phyloP scores from a whole-genome alignment of 1,140 invertebrate genomes.

The Sweltsa coloradensis region DNA sequence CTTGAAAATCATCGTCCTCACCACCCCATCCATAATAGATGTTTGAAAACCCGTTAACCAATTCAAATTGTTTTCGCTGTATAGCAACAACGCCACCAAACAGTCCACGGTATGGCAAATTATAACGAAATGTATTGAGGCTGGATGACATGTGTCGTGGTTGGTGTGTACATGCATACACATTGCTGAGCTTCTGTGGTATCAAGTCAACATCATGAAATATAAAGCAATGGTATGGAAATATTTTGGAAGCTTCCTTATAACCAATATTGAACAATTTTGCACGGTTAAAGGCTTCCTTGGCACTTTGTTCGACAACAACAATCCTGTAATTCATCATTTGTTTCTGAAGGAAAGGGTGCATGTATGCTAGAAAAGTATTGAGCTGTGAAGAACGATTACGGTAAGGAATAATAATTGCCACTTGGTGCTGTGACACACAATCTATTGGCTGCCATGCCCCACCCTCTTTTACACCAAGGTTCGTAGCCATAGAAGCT shows the following conservation, averaged over 20 bases:
- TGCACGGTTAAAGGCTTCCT: constrained; percentile 78
- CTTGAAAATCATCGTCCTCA: constrained; percentile 83
- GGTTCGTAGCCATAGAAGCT: background rate
- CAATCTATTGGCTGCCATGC: constrained; percentile 60
- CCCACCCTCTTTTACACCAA: constrained; percentile 39
- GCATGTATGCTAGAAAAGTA: constrained; percentile 76
- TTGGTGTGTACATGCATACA: constrained; percentile 78
- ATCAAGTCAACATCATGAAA: constrained; percentile 93
- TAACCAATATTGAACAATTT: constrained; percentile 91
- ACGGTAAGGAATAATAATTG: constrained; percentile 80
- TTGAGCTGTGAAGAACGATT: constrained; percentile 68
- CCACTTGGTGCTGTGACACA: constrained; percentile 60
- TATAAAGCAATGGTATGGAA: constrained; percentile 73
- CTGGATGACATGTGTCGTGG: constrained; percentile 89
- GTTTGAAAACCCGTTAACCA: constrained; percentile 88
- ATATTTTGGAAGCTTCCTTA: constrained; percentile 51
- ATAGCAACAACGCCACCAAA: constrained; percentile 70
- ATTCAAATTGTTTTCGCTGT: constrained; percentile 51
- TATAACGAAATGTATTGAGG: constrained; percentile 77
- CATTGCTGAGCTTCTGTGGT: constrained; percentile 76
- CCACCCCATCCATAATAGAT: constrained; percentile 78
- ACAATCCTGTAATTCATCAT: constrained; percentile 78
- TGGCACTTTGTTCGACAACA: constrained; percentile 75
- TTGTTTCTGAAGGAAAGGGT: constrained; percentile 79
- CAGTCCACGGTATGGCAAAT: constrained; percentile 57